phyloP scores from a whole-genome alignment of 2,888 invertebrate genomes.

The Pterostichus madidus region DNA sequence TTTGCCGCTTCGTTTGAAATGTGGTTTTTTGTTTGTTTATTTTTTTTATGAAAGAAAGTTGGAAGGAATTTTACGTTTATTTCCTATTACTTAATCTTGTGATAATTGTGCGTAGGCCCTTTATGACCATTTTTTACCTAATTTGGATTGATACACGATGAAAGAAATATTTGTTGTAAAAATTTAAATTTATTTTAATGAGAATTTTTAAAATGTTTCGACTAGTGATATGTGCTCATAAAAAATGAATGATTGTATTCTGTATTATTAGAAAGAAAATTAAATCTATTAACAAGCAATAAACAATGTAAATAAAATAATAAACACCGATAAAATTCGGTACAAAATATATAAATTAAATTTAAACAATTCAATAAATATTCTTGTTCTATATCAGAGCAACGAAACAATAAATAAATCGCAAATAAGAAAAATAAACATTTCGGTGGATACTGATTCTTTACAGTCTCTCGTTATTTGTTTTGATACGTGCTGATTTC shows the following conservation, averaged over 20 bases:
- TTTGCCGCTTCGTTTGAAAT: constrained; percentile 17
- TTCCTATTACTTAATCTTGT: constrained; percentile 44
- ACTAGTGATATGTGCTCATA: too few species aligned
- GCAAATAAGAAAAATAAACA: not conserved
- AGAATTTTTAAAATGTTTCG: too few species aligned
- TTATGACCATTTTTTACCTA: constrained; percentile 20
- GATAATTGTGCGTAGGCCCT: constrained; percentile 39
- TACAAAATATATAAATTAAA: not conserved
- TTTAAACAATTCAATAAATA: not conserved
- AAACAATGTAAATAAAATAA: too few species aligned
- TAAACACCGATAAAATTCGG: not conserved
- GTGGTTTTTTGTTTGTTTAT: constrained; percentile 25
- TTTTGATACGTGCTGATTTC: constrained; percentile 42
- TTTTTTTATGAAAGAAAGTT: constrained; percentile 44
- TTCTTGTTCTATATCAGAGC: not conserved
- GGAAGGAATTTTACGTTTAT: constrained; percentile 17
- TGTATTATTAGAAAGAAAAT: too few species aligned
- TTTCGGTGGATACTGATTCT: constrained; percentile 13
- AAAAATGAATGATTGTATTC: too few species aligned
- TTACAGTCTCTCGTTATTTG: constrained; percentile 35
- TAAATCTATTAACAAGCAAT: too few species aligned
- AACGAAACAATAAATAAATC: not conserved
- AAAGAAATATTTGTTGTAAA: not conserved
- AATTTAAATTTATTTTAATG: not conserved
- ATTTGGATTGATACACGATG: not conserved